Base-by-base conservation (phyloP, 2,888 invertebrate species). In the Oligia strigilis region DNA sequence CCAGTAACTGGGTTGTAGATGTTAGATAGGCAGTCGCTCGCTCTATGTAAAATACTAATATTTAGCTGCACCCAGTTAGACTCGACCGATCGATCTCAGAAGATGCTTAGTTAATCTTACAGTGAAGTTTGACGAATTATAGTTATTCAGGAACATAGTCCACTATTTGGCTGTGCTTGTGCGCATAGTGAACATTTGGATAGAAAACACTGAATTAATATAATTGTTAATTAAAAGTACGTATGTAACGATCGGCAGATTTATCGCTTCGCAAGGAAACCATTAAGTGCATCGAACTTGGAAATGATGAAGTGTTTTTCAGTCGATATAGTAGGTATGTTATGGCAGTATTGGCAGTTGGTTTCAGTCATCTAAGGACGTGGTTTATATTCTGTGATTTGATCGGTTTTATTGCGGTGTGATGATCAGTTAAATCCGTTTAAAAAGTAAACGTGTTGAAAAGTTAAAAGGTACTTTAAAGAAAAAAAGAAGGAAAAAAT, bases 241-340 rank as follows among this genome's bases (percentile, higher is more conserved):
- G 23, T 23, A 36, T 36, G 29, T 70, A 66, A 52, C 36, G 23
- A 82, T 77, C 72, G 72, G 8, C 62, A 55, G 58, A 76, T 66
- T 82, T 82, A 82, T 83, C 19, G 78, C 72, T 72, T 71, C 8
- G 13, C 60, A 36, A 65, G 77, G 14, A 60, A 66, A 69, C 60
- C n/a, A 69, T 80, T 74, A 69, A 36, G 64, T 81, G 43, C 13
- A 17, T 14, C 29, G 67, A 55, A 17, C 62, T 49, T 49, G 23
- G 52, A 60, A 49, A 67, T 55, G 1, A 29, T 77, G 29, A 77
- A 78, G 77, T 60, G 43, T 29, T 43, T 72, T 58, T 23, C 13
- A 64, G 43, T 78, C 9, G 14, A 29, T 62, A 40, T 3, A 36
- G 19, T 52, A 52, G 52, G 23, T 67, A 67, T 52, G 5, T 52